Base-by-base conservation (phyloP, 1,140 invertebrate species). In the Dolichoris vasculosae region DNA sequence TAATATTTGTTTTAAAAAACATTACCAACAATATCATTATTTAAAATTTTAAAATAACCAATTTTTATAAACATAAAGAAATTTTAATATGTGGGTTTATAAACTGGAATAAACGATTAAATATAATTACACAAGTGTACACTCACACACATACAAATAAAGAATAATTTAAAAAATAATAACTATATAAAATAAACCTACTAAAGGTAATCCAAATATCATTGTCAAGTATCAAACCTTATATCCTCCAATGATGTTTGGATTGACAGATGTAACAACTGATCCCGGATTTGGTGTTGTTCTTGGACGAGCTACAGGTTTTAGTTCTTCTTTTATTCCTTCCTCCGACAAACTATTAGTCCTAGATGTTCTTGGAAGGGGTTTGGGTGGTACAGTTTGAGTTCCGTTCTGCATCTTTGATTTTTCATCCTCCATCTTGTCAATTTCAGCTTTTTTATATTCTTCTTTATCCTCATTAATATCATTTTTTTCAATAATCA, bases 221-320 rank as follows among this genome's bases (percentile, higher is more conserved):
- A 26, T 82, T 85, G 78, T 76, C 17, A 55, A 75, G 64, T 55
- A 76, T 83, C 86, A 91, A 95, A 96, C 96, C 96, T 96, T 96
- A 89, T 96, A 96, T 91, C 95, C 95, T 83, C 94, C 93, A 85
- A 95, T 93, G 32, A 94, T 90, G 87, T 94, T 94, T 40, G 94
- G 94, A 89, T 94, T 94, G 30, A 95, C 94, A 13, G 94, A 94
- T 35, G 94, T 94, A 64, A 94, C 94, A 77, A 95, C 92, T 9
- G 93, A 90, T 69, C 89, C 88, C 80, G 93, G 88, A 89, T 90
- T 92, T 46, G 95, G 95, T 13, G 96, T 95, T 1, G 96, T 96
- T 87, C 96, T 95, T 0, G 96, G 96, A 89, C 96, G 95, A 75
- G 96, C 95, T 23, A 96, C 94, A 17, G 97, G 97, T 88, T 96